Evolutionary conservation across 2,797 vertebrate species (phyloP).

Genomic region (Pseudochaenichthys georgianus): DNA sequence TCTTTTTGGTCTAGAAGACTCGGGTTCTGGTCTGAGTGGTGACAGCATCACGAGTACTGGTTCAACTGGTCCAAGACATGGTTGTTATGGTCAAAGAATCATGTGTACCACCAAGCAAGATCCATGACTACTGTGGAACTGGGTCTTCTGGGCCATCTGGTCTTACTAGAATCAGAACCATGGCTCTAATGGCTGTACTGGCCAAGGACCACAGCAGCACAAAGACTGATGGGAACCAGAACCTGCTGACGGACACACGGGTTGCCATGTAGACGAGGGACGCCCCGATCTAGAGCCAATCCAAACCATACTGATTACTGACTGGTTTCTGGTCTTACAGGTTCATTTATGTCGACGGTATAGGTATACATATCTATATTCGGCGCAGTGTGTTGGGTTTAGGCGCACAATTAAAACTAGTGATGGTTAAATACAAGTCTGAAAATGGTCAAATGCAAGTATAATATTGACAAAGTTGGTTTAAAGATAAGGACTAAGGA

Average conservation of each 20-base stretch:
- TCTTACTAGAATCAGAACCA: slow-evolving; percentile 40
- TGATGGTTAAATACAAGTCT: slow-evolving; percentile 1
- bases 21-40: slow-evolving; percentile 35
- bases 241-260: slow-evolving; percentile 45
- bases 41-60: slow-evolving; percentile 13
- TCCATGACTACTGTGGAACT: slow-evolving; percentile 17
- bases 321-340: slow-evolving; percentile 12
- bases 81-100: slow-evolving; percentile 23
- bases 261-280: slow-evolving; percentile 61
- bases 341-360: slow-evolving; percentile 8
- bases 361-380: neutral
- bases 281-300: slow-evolving; percentile 59
- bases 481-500: neutral
- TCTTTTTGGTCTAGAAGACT: slow-evolving; percentile 26
- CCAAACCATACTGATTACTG: slow-evolving; percentile 6
- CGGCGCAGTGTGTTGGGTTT: neutral
- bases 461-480: neutral
- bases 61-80: slow-evolving; percentile 16
- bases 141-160: slow-evolving; percentile 29
- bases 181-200: slow-evolving; percentile 24
- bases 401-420: neutral
- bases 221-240: slow-evolving; percentile 58
- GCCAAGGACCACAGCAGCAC: slow-evolving; percentile 69
- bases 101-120: slow-evolving; percentile 1
- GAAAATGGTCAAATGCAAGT: neutral